phyloP scores from a whole-genome alignment of 2,113 vertebrate genomes.

The Antigone vipio region DNA sequence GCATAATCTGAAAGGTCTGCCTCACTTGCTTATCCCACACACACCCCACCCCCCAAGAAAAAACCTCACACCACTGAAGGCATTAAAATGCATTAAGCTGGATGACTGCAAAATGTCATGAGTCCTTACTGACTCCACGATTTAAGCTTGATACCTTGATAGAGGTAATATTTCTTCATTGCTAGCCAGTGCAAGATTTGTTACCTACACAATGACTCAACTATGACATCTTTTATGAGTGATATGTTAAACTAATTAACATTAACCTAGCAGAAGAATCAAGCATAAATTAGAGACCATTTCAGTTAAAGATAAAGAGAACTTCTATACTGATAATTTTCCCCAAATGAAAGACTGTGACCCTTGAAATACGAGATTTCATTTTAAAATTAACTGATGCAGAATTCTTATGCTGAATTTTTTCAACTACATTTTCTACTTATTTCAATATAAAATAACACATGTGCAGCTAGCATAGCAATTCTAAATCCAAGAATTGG shows the following conservation, averaged over 20 bases:
- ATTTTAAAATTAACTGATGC: neutral
- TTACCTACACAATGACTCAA: conserved; percentile 47
- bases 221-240: conserved; percentile 50
- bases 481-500: neutral
- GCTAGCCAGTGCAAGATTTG: conserved; percentile 41
- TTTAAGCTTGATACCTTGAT: conserved; percentile 23
- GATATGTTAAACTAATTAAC: conserved; percentile 54
- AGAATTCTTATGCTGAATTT: neutral
- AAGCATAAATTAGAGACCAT: conserved; percentile 19
- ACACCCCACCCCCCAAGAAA: neutral
- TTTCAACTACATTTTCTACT: neutral
- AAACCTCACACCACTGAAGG: neutral
- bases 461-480: neutral
- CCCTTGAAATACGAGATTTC: neutral
- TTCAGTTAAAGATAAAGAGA: neutral
- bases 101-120: conserved; percentile 20
- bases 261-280: conserved; percentile 42
- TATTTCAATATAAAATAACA: neutral
- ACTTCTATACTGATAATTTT: neutral
- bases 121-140: neutral
- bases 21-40: neutral
- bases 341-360: neutral
- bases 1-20: neutral
- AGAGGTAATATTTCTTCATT: conserved; percentile 54
- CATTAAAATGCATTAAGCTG: conserved; percentile 49